Evolutionary conservation across 2,888 invertebrate genomes (phyloP).

Genomic region (Melanotus villosus): DNA sequence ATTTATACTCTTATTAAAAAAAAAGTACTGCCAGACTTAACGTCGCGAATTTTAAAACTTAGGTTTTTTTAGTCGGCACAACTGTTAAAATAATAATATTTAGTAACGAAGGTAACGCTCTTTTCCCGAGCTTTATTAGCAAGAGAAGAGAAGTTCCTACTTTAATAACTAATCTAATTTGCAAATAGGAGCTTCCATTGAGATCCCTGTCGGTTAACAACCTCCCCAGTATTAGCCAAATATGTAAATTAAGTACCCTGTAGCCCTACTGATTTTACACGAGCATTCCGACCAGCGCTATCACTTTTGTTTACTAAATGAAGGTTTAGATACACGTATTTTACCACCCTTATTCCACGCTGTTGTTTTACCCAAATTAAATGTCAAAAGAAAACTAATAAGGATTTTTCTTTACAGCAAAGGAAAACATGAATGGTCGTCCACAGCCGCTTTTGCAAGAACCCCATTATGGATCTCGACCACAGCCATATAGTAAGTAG

Average conservation of each 20-base stretch:
- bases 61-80: neutral
- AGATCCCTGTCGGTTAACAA: constrained; percentile 13
- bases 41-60: neutral
- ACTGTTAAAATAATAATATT: neutral
- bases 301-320: neutral
- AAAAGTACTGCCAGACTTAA: constrained; percentile 2
- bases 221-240: constrained; percentile 3
- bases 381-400: neutral
- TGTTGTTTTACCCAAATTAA: neutral
- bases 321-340: neutral
- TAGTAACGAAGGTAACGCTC: neutral
- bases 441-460: constrained; percentile 91
- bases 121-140: neutral
- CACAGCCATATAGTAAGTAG: constrained; percentile 90
- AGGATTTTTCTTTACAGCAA: constrained; percentile 64
- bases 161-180: constrained; percentile 21
- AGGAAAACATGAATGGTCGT: constrained; percentile 70
- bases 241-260: constrained; percentile 14
- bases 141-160: constrained; percentile 6
- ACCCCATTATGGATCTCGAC: constrained; percentile 89
- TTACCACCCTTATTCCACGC: neutral
- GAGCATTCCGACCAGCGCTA: neutral
- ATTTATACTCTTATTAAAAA: constrained; percentile 7
- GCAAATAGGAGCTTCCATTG: neutral
- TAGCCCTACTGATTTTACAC: constrained; percentile 5